Evolutionary conservation across 2,888 invertebrate genomes (phyloP).

Genomic region (Aphrophora alni): DNA sequence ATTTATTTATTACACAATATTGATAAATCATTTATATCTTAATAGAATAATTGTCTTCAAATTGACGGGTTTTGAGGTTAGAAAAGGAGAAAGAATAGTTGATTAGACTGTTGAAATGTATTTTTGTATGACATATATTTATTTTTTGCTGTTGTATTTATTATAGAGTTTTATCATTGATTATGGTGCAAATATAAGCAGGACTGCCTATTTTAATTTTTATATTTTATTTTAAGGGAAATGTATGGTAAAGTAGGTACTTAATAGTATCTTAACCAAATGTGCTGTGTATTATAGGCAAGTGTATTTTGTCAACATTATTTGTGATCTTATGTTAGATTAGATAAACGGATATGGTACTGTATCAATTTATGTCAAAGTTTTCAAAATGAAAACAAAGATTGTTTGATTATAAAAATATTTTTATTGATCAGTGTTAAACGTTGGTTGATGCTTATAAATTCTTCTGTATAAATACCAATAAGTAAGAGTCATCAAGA

Average conservation of each 20-base stretch:
- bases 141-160: conserved; percentile 1
- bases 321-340: not conserved
- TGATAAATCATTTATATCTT: too few species aligned
- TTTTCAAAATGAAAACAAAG: not conserved
- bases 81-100: not conserved
- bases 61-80: not conserved
- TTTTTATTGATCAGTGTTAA: not conserved
- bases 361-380: not conserved
- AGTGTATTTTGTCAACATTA: not conserved
- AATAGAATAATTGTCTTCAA: not conserved
- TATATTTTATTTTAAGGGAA: not conserved
- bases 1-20: too few species aligned
- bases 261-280: not conserved
- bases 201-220: not conserved
- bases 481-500: not conserved
- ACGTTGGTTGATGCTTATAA: too few species aligned
- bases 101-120: not conserved
- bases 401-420: not conserved
- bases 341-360: not conserved
- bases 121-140: not conserved
- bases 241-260: not conserved
- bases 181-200: not conserved
- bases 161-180: not conserved
- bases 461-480: not conserved
- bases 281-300: not conserved